These are phyloP conservation scores for Villa cingulata DNA, from an alignment of 2,888 invertebrate genomes.

Conservation along the genomic window DNA sequence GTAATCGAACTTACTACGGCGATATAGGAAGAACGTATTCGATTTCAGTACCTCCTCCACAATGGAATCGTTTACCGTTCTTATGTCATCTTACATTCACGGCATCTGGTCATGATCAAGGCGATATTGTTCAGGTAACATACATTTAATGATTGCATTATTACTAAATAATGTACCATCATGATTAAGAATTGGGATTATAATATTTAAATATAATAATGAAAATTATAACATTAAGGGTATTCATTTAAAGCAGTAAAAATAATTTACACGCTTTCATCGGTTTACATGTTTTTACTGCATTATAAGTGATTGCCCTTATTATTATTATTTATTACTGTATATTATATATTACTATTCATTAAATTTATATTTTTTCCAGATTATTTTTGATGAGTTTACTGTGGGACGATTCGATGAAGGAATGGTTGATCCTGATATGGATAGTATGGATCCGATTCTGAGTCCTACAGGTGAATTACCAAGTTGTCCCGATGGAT, in stretches of 20 bases:
- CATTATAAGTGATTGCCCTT: no score
- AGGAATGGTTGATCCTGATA: slow-evolving; percentile 37
- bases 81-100: slow-evolving; percentile 84
- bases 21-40: slow-evolving; percentile 71
- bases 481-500: slow-evolving; percentile 76
- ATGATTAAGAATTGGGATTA: no score
- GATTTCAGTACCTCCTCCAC: slow-evolving; percentile 57
- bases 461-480: slow-evolving; percentile 41
- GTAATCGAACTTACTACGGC: slow-evolving; percentile 86
- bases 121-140: slow-evolving; percentile 77
- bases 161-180: no score
- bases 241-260: no score
- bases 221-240: no score
- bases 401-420: slow-evolving; percentile 71
- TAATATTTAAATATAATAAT: no score
- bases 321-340: background rate
- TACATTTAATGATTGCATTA: no score
- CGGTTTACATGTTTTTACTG: no score
- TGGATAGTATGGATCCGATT: slow-evolving; percentile 34
- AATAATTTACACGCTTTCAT: no score
- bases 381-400: slow-evolving; percentile 78
- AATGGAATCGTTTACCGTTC: slow-evolving; percentile 66
- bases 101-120: slow-evolving; percentile 75
- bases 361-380: slow-evolving; percentile 17
- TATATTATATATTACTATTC: background rate